Conservation (phyloP, 2,797 vertebrate species). For the Fistularia tabacaria region DNA sequence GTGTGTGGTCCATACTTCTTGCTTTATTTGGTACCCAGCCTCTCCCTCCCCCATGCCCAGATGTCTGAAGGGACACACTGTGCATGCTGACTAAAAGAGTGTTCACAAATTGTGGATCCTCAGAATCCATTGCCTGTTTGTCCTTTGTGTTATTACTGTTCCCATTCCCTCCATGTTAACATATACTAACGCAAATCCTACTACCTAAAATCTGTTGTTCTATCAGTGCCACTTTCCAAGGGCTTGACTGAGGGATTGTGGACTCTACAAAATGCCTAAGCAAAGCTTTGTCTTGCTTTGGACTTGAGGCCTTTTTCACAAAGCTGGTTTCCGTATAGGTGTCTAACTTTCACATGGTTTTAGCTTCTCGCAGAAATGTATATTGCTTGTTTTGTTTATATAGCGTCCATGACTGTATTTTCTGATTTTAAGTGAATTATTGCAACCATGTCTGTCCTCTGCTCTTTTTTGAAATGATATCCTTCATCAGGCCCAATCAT, state of each 20-base stretch:
- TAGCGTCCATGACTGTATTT: conserved; percentile 17
- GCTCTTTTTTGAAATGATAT: conserved; percentile 29
- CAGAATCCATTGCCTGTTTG: conserved; percentile 54
- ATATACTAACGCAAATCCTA: conserved; percentile 64
- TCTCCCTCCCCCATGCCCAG: conserved; percentile 22
- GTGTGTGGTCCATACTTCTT: conserved; percentile 49
- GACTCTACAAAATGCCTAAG: conserved; percentile 55
- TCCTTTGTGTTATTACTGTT: conserved; percentile 60
- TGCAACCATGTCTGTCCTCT: conserved; percentile 20
- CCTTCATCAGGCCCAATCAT: conserved; percentile 33
- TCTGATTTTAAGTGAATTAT: conserved; percentile 17
- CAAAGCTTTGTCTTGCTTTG: conserved; percentile 71
- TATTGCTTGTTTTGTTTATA: conserved; percentile 14
- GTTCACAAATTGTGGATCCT: conserved; percentile 34
- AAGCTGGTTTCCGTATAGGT: conserved; percentile 64
- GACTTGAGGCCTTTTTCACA: conserved; percentile 66
- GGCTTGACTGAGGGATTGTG: conserved; percentile 65
- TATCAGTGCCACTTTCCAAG: conserved; percentile 15
- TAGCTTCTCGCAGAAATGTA: conserved; percentile 31
- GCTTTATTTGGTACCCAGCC: conserved; percentile 45
- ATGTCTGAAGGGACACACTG: conserved; percentile 56
- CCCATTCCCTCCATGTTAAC: conserved; percentile 50
- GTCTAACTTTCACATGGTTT: conserved; percentile 72
- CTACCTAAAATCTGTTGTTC: conserved; percentile 36
- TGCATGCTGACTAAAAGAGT: conserved; percentile 65